Percentiles rank a stretch among this genome's conserved stretches.
These are phyloP conservation scores for Megaceryle maxima DNA, from an alignment of 2,113 vertebrate genomes.

Conservation along the genomic window DNA sequence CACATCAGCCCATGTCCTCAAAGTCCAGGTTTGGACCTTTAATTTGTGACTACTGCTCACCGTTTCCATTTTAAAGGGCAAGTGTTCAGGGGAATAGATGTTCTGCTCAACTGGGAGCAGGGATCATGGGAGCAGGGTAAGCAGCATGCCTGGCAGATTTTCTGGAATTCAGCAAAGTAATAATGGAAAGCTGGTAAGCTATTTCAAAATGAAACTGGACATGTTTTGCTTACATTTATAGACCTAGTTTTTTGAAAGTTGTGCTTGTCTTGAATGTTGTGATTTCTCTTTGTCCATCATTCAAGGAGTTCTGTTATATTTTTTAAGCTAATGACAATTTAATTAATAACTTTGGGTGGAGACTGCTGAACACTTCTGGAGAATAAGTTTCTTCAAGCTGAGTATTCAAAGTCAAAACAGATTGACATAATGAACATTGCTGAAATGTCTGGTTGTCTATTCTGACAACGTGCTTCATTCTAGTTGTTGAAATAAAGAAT, in stretches of 20 bases:
- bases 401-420: not conserved
- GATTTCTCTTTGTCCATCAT: not conserved
- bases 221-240: not conserved
- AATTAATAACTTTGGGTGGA: not conserved
- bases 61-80: not conserved
- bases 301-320: not conserved
- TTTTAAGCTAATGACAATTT: not conserved
- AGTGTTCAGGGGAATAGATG: not conserved
- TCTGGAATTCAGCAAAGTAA: not conserved
- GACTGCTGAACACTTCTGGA: not conserved
- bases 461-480: not conserved
- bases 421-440: not conserved
- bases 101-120: not conserved
- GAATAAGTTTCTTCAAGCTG: not conserved
- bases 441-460: not conserved
- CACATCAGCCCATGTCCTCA: not conserved
- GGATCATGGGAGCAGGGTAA: not conserved
- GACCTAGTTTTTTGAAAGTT: not conserved
- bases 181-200: not conserved
- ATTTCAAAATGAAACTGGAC: not conserved
- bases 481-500: not conserved
- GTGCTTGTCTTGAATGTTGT: not conserved
- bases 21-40: not conserved
- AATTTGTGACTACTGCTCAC: not conserved
- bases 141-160: not conserved